These are phyloP conservation scores for Hiodon tergisus DNA, from an alignment of 2,113 vertebrate species.

Conservation along the genomic window DNA sequence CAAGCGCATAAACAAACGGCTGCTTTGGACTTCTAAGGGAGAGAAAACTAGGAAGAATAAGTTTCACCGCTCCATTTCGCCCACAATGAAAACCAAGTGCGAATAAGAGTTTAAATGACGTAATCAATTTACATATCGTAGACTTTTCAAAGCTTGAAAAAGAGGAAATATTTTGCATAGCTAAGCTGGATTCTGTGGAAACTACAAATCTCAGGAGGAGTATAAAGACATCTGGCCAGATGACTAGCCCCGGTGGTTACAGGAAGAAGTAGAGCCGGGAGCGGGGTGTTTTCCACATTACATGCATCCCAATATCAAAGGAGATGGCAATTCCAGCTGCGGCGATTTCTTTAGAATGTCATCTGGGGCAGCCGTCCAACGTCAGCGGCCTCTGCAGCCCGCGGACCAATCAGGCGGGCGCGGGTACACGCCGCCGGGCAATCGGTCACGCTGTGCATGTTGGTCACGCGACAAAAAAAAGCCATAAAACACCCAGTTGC, in stretches of 20 bases:
- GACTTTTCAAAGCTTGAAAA: conserved; percentile 7
- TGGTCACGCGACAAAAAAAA: too few species aligned
- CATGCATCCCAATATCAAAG: conserved; percentile 61
- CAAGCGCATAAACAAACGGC: not conserved
- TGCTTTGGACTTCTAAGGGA: not conserved
- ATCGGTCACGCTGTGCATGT: too few species aligned
- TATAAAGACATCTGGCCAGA: conserved; percentile 57
- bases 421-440: too few species aligned
- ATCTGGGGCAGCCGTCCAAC: conserved; percentile 60
- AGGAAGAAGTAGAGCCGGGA: conserved; percentile 55
- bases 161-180: conserved; percentile 53
- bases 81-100: not conserved
- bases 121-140: conserved; percentile 5
- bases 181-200: conserved; percentile 50
- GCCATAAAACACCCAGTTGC: too few species aligned
- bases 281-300: conserved; percentile 66
- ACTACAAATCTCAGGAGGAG: conserved; percentile 49
- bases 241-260: conserved; percentile 50
- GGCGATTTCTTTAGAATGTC: conserved; percentile 42
- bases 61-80: not conserved
- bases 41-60: not conserved
- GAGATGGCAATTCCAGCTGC: conserved; percentile 69
- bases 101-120: not conserved
- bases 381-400: conserved; percentile 8
- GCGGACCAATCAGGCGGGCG: not conserved